A percentile compares a stretch with the other conserved stretches of the same genome.
These are phyloP conservation scores for Alca torda DNA, from an alignment of 2,797 vertebrate species.

Conservation along the genomic window DNA sequence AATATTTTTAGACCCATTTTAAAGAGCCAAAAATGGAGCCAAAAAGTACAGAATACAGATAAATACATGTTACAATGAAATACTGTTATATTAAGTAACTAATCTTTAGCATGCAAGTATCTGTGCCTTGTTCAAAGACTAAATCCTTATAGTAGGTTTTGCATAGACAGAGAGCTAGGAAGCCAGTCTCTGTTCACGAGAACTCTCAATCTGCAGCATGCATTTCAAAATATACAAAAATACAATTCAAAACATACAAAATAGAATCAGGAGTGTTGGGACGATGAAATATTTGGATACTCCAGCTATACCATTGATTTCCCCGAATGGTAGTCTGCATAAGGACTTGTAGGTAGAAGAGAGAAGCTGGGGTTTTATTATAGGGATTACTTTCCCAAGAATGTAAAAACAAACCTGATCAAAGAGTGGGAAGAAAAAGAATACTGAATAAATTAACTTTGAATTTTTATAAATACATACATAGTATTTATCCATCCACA, in stretches of 20 bases:
- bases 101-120: accelerated
- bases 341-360: neutral
- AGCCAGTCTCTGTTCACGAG: neutral
- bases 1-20: neutral
- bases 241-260: neutral
- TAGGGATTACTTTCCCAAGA: neutral
- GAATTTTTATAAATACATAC: neutral
- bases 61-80: neutral
- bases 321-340: neutral
- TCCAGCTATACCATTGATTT: neutral
- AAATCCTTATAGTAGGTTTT: neutral
- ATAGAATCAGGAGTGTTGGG: neutral
- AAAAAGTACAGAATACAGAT: neutral
- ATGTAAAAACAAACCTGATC: neutral
- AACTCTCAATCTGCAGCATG: neutral
- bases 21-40: neutral
- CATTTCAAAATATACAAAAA: neutral
- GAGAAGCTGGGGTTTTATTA: neutral
- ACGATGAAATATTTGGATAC: neutral
- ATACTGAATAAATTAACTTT: neutral
- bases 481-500: neutral
- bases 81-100: neutral
- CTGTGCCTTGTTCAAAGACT: neutral
- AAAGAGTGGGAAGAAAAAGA: neutral
- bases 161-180: neutral